Conservation (phyloP, 2,113 vertebrate genomes). For the Cyanoderma ruficeps region DNA sequence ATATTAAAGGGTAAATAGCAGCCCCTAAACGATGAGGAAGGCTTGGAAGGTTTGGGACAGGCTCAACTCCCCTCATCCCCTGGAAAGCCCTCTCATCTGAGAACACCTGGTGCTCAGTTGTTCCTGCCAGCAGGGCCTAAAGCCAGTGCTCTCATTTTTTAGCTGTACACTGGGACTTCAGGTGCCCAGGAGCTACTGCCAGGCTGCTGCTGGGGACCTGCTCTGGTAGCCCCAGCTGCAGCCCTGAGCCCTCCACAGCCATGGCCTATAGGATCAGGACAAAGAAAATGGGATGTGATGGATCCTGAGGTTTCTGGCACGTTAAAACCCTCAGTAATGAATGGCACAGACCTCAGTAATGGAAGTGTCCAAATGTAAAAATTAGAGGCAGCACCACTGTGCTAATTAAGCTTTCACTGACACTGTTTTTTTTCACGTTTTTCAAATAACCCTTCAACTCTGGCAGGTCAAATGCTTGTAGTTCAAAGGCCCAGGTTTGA, state of each 20-base stretch:
- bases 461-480: neutral
- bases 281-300: neutral
- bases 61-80: neutral
- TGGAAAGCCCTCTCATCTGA: too few species aligned
- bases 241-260: neutral
- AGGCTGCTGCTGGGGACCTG: fast-evolving
- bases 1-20: neutral
- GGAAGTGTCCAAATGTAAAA: neutral
- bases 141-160: neutral
- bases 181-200: neutral
- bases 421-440: neutral
- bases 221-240: neutral
- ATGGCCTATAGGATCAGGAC: fast-evolving
- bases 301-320: neutral
- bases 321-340: neutral
- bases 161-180: fast-evolving
- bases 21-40: neutral
- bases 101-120: neutral
- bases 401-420: neutral
- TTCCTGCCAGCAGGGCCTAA: too few species aligned
- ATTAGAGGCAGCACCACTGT: neutral
- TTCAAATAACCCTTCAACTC: neutral
- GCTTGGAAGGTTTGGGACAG: neutral
- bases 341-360: neutral
- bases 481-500: neutral